Base-by-base conservation (phyloP, 2,113 vertebrate genomes). In the Ailurus styani region DNA sequence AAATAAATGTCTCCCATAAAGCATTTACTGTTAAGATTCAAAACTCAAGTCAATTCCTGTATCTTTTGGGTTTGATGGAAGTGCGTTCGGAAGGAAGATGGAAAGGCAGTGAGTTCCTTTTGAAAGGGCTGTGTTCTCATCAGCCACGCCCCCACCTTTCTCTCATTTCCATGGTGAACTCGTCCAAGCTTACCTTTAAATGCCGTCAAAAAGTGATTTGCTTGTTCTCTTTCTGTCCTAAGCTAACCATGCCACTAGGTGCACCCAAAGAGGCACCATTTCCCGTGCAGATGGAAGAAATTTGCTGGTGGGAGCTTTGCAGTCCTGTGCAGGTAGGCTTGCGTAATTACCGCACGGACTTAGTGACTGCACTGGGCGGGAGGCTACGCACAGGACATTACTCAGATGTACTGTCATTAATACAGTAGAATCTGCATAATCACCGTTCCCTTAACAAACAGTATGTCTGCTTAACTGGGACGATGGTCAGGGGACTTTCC, bases 121-220 rank as follows among this genome's bases (percentile, higher is more conserved):
- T 0, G 81, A 40, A 40, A 40, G 25, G 2, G 0, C 3, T 27
- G 1, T 0, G 10, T 8, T 6, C 54, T 14, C 45, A 0, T 0
- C 3, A 9, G 27, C 50, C 0, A 27, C 23, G 20, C 9, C 31
- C 6, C 13, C 25, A 45, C 78, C n/a, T 6, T 3, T 47, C 2
- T 10, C 37, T 68, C 73, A 12, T 54, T 42, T 70, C 77, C 31
- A 7, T 34, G 5, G 52, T 0, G 18, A 64, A 13, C 11, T 34
- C 42, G 23, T 20, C 40, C 55, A 8, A 27, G 31, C 57, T 40
- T 2, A 12, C 31, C 47, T 47, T 55, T 29, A 9, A 47, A 50
- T 14, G 37, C 37, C 47, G 27, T 47, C 7, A 0, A 21, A 11
- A 40, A 45, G 34, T 68, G 31, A 8, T 1, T n/a, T 2, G 23